Base-by-base conservation (phyloP, 1,140 invertebrate species). In the Drosophila repletoides region DNA sequence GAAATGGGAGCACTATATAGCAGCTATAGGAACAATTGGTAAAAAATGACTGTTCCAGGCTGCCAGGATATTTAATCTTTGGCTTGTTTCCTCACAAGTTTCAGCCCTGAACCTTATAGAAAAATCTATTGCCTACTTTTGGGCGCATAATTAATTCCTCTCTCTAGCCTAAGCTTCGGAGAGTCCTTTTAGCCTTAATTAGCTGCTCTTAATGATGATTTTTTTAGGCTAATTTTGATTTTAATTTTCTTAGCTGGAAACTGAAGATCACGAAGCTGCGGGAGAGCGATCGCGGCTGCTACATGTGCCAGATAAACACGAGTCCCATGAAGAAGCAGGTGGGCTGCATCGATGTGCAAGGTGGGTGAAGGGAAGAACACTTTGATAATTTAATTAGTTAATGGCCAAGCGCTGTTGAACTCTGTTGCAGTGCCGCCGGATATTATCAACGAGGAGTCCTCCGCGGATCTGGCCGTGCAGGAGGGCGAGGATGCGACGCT, bases 281-380 rank as follows among this genome's bases (percentile, higher is more conserved):
- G 66, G 93, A 95, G 53, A 92, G 93, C 28, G 95, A 96, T 88
- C 92, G 93, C 22, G 95, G 95, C 21, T 96, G 95, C 83, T 96
- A 96, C 88, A 96, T 96, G 95, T 96, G 95, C 84, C 95, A 96
- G 91, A 94, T 98, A 68, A 98, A 97, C 90, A 97, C 96, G 3
- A 95, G 93, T 55, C 93, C 95, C 15, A 97, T 97, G 95, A 96
- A 95, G 90, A 97, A 95, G 77, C 95, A 95, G 89, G 92, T 96
- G 31, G 97, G 96, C 29, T 97, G 96, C 90, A 93, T 98, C 38
- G 95, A 97, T 90, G 96, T 98, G 12, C 93, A 96, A 89, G 95
- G 96, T 97, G 90, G 92, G 91, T 84, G 5, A 10, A 4, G 12
- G 4, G 3, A 34, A n/a, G n/a, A n/a, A n/a, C n/a, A n/a, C n/a